Evolutionary conservation across 2,888 invertebrate species (phyloP), one percentile per base, ranked within the genome.

Genomic region (Furcula furcula): DNA sequence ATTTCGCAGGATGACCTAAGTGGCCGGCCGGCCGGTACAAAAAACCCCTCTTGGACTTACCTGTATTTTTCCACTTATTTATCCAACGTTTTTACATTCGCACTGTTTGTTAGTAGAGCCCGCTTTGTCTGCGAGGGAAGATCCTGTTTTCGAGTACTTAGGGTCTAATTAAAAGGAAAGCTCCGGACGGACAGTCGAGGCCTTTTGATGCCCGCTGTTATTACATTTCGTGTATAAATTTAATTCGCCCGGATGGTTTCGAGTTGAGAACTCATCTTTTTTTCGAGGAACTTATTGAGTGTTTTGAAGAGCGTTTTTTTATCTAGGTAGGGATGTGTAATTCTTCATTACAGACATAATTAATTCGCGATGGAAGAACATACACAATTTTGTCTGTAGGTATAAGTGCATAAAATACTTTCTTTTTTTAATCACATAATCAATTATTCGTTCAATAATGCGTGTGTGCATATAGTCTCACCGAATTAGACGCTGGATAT

Each of bases 1-100:
- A 87, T 87, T 88, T 76, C 26, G 81, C 84, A 79, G 83, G 87
- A 87, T 88, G 87, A 88, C 87, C 88, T 85, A 87, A 88, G 88
- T 88, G 88, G 87, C 86, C 79, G 80, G 84, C 74, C 82, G 81
- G 81, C 66, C 78, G 70, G 78, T 77, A 87, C 85, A 87, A 85
- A 84, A 85, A 80, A 72, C 26, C 80, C 78, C 86, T 85, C 87
- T 80, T 76, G 72, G 83, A 86, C 84, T 84, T 86, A 88, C 88
- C 88, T 88, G 88, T 88, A 85, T 86, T 88, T 88, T 88, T 87
- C 88, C 87, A 86, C 87, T 83, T 87, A 86, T 87, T 88, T 87
- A 86, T 84, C 83, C 85, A 73, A 72, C 80, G 82, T 84, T 87
- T 87, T 85, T 86, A 84, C 83, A 82, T 87, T 83, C 72, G 73